These are phyloP conservation scores for Equus przewalskii DNA, from an alignment of 2,113 vertebrate genomes.

Conservation along the genomic window DNA sequence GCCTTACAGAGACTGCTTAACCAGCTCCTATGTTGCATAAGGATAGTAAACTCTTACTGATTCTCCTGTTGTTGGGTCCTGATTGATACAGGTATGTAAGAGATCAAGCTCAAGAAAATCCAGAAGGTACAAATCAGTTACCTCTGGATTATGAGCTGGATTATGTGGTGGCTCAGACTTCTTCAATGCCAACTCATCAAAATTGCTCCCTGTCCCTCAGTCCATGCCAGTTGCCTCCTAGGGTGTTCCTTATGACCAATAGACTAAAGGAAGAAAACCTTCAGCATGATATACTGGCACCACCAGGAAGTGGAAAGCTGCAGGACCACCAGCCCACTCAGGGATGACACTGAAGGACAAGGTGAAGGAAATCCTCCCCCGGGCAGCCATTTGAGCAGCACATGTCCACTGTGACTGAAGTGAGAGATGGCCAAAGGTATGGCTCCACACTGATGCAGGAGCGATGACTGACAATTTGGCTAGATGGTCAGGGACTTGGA, in stretches of 20 bases:
- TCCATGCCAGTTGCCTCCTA: background rate
- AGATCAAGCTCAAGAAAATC: background rate
- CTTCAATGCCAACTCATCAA: background rate
- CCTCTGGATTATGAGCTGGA: background rate
- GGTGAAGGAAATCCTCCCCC: background rate
- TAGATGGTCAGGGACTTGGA: no score
- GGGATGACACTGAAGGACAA: background rate
- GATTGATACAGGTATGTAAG: background rate
- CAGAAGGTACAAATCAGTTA: background rate
- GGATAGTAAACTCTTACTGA: no score
- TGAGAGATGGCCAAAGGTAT: background rate
- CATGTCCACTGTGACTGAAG: accelerated
- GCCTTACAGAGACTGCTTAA: background rate
- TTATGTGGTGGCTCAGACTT: background rate
- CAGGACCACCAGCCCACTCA: background rate
- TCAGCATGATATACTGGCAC: background rate
- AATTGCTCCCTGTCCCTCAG: background rate
- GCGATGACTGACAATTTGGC: background rate
- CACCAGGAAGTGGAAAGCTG: background rate
- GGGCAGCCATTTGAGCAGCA: background rate
- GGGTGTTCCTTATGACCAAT: background rate
- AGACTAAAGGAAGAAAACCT: background rate
- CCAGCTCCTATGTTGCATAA: background rate
- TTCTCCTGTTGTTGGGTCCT: background rate
- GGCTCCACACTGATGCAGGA: no score